These are phyloP conservation scores for Rhimphoctona megacephalus DNA, from an alignment of 2,888 invertebrate species.

Conservation along the genomic window DNA sequence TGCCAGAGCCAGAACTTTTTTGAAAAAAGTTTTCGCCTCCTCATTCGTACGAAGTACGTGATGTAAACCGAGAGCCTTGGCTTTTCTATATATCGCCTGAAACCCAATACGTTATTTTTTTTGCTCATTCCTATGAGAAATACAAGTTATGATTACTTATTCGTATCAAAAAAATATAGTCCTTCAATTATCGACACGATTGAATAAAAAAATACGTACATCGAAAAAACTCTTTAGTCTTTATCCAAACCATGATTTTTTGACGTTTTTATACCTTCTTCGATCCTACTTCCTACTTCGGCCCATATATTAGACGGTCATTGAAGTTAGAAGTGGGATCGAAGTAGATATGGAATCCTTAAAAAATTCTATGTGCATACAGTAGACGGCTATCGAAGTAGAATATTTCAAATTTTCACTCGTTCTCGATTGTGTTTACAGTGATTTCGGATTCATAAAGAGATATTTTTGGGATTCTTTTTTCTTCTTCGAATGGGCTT, in stretches of 20 bases:
- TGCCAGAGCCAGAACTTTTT: constrained; percentile 9
- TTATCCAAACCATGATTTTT: neutral
- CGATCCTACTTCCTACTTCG: no score
- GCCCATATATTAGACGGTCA: no score
- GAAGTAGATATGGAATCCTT: no score
- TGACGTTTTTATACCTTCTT: no score
- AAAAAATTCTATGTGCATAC: no score
- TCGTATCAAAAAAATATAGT: neutral
- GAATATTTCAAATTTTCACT: no score
- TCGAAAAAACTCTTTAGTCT: neutral
- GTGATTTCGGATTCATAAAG: no score
- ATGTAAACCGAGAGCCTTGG: neutral
- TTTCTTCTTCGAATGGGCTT: no score
- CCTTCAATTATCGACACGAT: neutral
- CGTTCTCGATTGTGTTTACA: no score
- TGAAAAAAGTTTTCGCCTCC: constrained; percentile 8
- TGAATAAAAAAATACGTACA: neutral
- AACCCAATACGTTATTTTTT: neutral
- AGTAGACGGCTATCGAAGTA: no score
- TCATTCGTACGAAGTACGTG: neutral
- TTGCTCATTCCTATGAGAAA: neutral
- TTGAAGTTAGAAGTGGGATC: no score
- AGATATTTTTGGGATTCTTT: no score
- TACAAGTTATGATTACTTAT: neutral
- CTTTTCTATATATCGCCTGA: neutral